Percentiles rank a stretch among this genome's conserved stretches.
phyloP scores from a whole-genome alignment of 2,888 invertebrate genomes.

The Eucera pruinosa region DNA sequence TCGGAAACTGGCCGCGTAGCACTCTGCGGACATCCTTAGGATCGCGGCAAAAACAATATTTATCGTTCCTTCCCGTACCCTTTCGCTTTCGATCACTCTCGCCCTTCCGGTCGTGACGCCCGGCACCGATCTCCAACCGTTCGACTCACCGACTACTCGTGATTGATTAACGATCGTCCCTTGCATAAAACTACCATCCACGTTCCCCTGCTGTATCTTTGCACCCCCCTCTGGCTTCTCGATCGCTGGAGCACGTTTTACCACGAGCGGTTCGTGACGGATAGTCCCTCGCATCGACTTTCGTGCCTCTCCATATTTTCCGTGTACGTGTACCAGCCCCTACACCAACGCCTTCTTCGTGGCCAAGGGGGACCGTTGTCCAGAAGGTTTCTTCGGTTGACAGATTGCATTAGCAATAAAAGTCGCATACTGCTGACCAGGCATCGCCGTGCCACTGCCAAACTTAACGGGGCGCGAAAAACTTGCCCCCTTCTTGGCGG shows the following conservation, averaged over 20 bases:
- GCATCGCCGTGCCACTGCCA: constrained; percentile 36
- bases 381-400: constrained; percentile 51
- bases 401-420: constrained; percentile 78
- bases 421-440: constrained; percentile 62
- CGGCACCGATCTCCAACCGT: constrained; percentile 52
- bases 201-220: constrained; percentile 51
- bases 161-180: constrained; percentile 81
- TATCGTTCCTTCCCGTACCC: constrained; percentile 72
- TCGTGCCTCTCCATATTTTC: constrained; percentile 46
- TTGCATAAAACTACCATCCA: constrained; percentile 78
- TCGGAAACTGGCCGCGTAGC: constrained; percentile 73
- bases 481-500: constrained; percentile 62
- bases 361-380: constrained; percentile 4
- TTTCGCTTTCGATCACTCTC: constrained; percentile 64
- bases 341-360: constrained; percentile 25
- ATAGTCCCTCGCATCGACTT: constrained; percentile 56
- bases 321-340: constrained; percentile 24
- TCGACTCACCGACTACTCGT: constrained; percentile 58
- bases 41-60: constrained; percentile 78
- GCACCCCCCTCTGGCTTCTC: constrained; percentile 26
- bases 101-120: constrained; percentile 60
- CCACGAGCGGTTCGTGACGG: constrained; percentile 57
- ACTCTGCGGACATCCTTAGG: constrained; percentile 55
- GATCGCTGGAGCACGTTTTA: constrained; percentile 54
- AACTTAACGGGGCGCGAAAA: constrained; percentile 74